Evolutionary conservation across 2,113 vertebrate genomes (phyloP).

Genomic region (Marmota flaviventris): DNA sequence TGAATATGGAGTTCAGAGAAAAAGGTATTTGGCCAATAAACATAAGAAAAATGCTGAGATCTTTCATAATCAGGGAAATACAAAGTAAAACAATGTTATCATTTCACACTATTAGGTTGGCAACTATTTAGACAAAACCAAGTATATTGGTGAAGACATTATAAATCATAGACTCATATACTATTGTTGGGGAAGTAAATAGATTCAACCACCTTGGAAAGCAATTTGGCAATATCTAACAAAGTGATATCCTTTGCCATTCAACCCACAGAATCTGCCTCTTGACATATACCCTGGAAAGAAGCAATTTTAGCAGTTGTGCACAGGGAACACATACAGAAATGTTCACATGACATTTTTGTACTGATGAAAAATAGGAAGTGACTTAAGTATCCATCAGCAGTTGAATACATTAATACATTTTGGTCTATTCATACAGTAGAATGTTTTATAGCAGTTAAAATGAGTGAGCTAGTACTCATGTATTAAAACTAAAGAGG

Average conservation of each 20-base stretch:
- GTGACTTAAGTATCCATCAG: neutral
- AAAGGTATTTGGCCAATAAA: neutral
- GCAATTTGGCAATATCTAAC: neutral
- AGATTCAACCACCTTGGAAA: neutral
- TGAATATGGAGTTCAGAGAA: neutral
- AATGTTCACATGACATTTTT: constrained; percentile 22
- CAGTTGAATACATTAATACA: neutral
- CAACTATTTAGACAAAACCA: neutral
- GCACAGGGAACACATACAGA: neutral
- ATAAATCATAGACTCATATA: neutral
- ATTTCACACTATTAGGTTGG: neutral
- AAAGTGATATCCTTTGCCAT: neutral
- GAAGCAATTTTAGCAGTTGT: neutral
- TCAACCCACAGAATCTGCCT: neutral
- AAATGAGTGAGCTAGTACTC: neutral
- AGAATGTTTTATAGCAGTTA: neutral
- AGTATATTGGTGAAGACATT: neutral
- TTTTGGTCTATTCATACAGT: neutral
- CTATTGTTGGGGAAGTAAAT: neutral
- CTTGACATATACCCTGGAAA: neutral
- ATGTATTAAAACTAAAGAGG: neutral
- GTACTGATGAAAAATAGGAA: neutral
- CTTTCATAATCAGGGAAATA: neutral
- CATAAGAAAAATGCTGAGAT: neutral
- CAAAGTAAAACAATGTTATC: neutral